phyloP scores from a whole-genome alignment of 2,797 vertebrate genomes.

The Geotrypetes seraphini region DNA sequence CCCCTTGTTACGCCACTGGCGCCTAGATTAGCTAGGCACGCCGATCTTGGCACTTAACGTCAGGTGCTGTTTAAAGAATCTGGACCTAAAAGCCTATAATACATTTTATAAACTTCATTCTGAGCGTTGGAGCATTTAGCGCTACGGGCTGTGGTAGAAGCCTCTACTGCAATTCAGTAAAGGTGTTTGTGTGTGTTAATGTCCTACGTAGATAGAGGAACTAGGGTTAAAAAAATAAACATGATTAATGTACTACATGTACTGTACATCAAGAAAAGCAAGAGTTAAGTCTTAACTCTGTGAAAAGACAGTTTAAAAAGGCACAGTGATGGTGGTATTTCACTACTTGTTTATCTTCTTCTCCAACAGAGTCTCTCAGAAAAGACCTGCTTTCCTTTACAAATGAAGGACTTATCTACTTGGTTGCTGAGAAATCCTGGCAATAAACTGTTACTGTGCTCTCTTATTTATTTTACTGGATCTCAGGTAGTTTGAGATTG shows the following conservation, averaged over 20 bases:
- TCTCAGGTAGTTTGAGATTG: background rate
- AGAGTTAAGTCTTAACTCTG: background rate
- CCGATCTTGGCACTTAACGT: too few relatives aligned
- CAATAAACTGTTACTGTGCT: background rate
- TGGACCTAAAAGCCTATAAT: too few relatives aligned
- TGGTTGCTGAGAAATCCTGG: background rate
- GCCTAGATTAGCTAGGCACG: too few relatives aligned
- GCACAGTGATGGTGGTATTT: background rate
- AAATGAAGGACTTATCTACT: background rate
- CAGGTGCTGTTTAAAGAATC: too few relatives aligned
- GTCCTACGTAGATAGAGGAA: background rate
- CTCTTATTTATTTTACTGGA: background rate
- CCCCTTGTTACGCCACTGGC: too few relatives aligned
- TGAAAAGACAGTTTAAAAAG: too few relatives aligned
- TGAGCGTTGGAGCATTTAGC: too few relatives aligned
- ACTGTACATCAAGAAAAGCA: constrained; percentile 13
- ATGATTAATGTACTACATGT: too few relatives aligned
- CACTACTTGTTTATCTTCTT: accelerated
- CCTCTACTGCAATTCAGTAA: too few relatives aligned
- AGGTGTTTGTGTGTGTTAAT: too few relatives aligned
- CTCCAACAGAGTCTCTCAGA: background rate
- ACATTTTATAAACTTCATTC: too few relatives aligned
- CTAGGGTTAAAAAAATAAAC: background rate
- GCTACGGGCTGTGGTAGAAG: too few relatives aligned
- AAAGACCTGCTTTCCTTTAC: background rate